Base-by-base conservation (phyloP, 2,797 vertebrate species). In the Dryobates pubescens region DNA sequence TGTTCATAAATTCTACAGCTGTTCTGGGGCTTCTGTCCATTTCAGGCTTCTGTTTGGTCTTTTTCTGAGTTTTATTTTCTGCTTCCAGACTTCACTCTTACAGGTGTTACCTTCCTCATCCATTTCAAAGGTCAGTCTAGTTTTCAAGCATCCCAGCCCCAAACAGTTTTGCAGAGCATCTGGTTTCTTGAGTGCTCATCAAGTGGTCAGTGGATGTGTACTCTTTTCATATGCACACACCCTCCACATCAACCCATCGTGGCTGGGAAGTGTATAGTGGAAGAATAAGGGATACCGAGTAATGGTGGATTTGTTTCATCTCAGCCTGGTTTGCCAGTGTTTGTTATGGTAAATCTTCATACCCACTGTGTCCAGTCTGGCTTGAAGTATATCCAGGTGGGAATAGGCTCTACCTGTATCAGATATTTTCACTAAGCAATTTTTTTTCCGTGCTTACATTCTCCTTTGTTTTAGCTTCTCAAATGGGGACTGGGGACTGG, bases 401-500 rank as follows among this genome's bases (percentile, higher is more conserved):
- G 47, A 67, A 59, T 4, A 86, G 51, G 49, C 41, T 56, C 63
- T 69, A 0, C 49, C 41, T 74, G 18, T 45, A 24, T 61, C 24
- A 32, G 20, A 2, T 27, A 6, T 51, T 79, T 81, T 72, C 2
- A 10, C 7, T 3, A 30, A 38, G 26, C 16, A 30, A 6, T 11
- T 15, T 10, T 24, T 10, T 10, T 27, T 69, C 64, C 30, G 15
- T 51, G 16, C 7, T 49, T 61, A 26, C 2, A 1, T 62, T 56
- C 18, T 75, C 16, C 24, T 15, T 56, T 74, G 26, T 62, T n/a
- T 19, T 38, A 62, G 5, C 20, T 62, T 13, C 19, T 62, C 32
- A 70, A 7, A 27, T 58, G 72, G 51, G 6, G 69, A 38, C 15
- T 0, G 0, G 12, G 6, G 69, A 38, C 15, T 0, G 0, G 12